phyloP scores from a whole-genome alignment of 2,113 vertebrate species.

The Amphilophus citrinellus region DNA sequence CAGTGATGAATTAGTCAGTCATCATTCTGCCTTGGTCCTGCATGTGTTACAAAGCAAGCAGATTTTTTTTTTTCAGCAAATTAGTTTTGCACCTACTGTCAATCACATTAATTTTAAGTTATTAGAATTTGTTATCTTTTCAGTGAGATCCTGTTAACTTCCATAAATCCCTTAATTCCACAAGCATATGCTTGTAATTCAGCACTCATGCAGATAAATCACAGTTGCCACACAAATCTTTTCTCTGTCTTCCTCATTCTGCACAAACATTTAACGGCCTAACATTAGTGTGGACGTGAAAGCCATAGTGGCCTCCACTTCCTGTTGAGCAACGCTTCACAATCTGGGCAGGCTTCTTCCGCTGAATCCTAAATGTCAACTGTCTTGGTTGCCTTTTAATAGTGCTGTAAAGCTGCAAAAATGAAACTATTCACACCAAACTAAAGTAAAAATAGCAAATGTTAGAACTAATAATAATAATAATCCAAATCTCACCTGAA shows the following conservation, averaged over 20 bases:
- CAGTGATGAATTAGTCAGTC: not conserved
- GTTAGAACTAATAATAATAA: not conserved
- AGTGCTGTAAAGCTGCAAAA: not conserved
- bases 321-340: constrained; percentile 35
- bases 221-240: not conserved
- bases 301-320: constrained; percentile 27
- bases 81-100: constrained; percentile 6
- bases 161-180: constrained; percentile 26
- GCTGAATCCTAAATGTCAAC: not conserved
- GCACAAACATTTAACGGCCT: not conserved
- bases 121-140: constrained; percentile 22
- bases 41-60: too few relatives aligned
- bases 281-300: not conserved
- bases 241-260: constrained; percentile 9
- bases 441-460: not conserved
- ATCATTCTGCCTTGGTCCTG: not conserved
- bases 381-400: not conserved
- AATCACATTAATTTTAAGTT: constrained; percentile 15
- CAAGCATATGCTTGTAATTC: constrained; percentile 17
- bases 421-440: not conserved
- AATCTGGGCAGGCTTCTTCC: constrained; percentile 7
- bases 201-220: constrained; percentile 7
- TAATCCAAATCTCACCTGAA: constrained; percentile 63
- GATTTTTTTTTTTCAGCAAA: not conserved
- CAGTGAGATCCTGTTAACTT: constrained; percentile 1